These are phyloP conservation scores for Hemibagrus guttatus DNA, from an alignment of 2,797 vertebrate genomes.

Conservation along the genomic window DNA sequence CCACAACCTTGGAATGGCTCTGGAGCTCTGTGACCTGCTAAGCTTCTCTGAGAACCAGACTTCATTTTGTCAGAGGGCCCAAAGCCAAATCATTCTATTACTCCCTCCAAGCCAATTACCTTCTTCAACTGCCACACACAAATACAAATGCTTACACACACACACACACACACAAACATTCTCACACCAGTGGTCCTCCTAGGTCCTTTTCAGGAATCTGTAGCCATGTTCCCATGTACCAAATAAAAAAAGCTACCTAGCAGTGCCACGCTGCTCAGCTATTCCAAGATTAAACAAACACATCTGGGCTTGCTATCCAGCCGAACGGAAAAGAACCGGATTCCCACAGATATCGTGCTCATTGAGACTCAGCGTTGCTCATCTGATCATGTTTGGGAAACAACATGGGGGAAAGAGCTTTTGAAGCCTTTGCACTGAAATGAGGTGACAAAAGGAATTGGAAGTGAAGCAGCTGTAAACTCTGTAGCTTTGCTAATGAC, in stretches of 20 bases:
- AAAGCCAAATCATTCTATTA: slow-evolving; percentile 63
- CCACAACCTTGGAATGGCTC: slow-evolving; percentile 49
- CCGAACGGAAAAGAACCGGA: slow-evolving; percentile 40
- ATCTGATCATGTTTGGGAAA: slow-evolving; percentile 52
- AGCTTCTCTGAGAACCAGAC: slow-evolving; percentile 59
- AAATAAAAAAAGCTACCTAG: slow-evolving; percentile 40
- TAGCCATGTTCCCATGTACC: slow-evolving; percentile 37
- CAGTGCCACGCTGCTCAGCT: slow-evolving; percentile 47
- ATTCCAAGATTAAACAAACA: slow-evolving; percentile 60
- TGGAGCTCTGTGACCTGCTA: slow-evolving; percentile 55
- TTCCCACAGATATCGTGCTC: slow-evolving; percentile 50
- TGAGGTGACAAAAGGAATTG: slow-evolving; percentile 28
- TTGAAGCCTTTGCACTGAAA: slow-evolving; percentile 37
- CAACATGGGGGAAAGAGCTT: slow-evolving; percentile 30
- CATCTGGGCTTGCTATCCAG: slow-evolving; percentile 52
- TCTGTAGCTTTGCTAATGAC: slow-evolving; percentile 13
- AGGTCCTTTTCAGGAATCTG: slow-evolving; percentile 38
- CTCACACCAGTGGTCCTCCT: slow-evolving; percentile 18
- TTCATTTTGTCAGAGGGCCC: slow-evolving; percentile 54
- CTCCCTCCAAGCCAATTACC: slow-evolving; percentile 53
- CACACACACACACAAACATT: slow-evolving; percentile 33
- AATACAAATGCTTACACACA: slow-evolving; percentile 40
- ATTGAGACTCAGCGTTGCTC: slow-evolving; percentile 49
- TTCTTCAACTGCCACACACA: slow-evolving; percentile 42
- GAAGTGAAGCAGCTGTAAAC: slow-evolving; percentile 43